phyloP scores from a whole-genome alignment of 2,888 invertebrate species.

The Drosophila nr. fundita region DNA sequence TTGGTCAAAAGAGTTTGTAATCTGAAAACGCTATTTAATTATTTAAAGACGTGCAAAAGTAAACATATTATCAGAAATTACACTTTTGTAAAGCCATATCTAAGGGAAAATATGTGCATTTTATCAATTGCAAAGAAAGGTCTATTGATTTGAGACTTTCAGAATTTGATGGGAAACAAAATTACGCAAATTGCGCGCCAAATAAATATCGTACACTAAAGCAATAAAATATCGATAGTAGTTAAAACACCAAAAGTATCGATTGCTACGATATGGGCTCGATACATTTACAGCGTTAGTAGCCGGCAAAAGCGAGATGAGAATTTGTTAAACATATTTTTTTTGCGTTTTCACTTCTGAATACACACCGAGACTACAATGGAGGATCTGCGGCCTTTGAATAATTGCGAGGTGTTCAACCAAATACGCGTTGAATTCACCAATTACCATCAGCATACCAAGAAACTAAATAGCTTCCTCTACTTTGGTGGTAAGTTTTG shows the following conservation, averaged over 20 bases:
- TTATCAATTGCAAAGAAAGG: background rate
- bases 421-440: conserved; percentile 47
- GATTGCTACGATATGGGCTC: background rate
- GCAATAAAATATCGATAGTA: background rate
- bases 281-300: background rate
- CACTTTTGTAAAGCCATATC: too few species aligned
- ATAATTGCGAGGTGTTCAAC: conserved; percentile 53
- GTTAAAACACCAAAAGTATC: background rate
- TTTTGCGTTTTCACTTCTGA: background rate
- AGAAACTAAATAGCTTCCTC: conserved; percentile 29
- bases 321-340: background rate
- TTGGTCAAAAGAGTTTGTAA: conserved; percentile 57
- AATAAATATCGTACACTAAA: background rate
- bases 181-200: background rate
- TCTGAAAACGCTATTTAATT: conserved; percentile 64
- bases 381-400: conserved; percentile 37
- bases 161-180: background rate
- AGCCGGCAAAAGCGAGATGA: conserved; percentile 14
- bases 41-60: conserved; percentile 46
- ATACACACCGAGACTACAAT: conserved; percentile 8
- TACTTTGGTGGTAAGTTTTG: conserved; percentile 59
- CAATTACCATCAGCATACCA: conserved; percentile 5
- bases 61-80: too few species aligned
- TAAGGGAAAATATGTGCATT: background rate
- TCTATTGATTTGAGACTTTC: too few species aligned